Percentiles rank a stretch among this genome's conserved stretches.
These are phyloP conservation scores for Rhinichthys osculus DNA, from an alignment of 2,797 vertebrate genomes.

Conservation along the genomic window DNA sequence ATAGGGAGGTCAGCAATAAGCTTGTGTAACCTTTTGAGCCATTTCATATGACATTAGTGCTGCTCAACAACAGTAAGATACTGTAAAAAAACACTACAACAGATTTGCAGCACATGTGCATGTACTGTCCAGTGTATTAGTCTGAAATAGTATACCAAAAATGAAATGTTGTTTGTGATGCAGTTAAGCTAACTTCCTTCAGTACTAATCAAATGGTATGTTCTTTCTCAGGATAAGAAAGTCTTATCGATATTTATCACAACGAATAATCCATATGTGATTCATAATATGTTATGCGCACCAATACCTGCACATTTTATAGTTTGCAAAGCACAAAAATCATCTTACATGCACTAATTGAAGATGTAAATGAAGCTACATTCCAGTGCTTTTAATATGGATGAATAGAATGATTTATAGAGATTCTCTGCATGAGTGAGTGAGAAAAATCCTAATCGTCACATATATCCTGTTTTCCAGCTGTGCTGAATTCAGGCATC, in stretches of 20 bases:
- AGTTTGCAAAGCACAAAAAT: constrained; percentile 42
- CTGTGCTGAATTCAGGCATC: constrained; percentile 48
- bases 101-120: constrained; percentile 45
- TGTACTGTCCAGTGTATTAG: constrained; percentile 46
- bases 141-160: constrained; percentile 46
- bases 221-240: constrained; percentile 47
- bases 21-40: constrained; percentile 47
- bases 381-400: constrained; percentile 30
- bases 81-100: constrained; percentile 36
- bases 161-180: constrained; percentile 28
- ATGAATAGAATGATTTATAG: not conserved
- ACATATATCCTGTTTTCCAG: constrained; percentile 31
- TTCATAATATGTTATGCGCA: constrained; percentile 29
- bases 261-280: constrained; percentile 20
- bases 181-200: constrained; percentile 39
- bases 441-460: not conserved
- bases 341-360: constrained; percentile 30
- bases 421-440: constrained; percentile 1
- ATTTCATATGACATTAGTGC: constrained; percentile 41
- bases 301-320: constrained; percentile 23
- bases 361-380: constrained; percentile 31
- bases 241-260: constrained; percentile 32
- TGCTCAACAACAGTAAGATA: constrained; percentile 34
- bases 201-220: constrained; percentile 36
- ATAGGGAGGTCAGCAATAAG: constrained; percentile 51